phyloP scores from a whole-genome alignment of 2,797 vertebrate species.

The Tiaroga cobitis region DNA sequence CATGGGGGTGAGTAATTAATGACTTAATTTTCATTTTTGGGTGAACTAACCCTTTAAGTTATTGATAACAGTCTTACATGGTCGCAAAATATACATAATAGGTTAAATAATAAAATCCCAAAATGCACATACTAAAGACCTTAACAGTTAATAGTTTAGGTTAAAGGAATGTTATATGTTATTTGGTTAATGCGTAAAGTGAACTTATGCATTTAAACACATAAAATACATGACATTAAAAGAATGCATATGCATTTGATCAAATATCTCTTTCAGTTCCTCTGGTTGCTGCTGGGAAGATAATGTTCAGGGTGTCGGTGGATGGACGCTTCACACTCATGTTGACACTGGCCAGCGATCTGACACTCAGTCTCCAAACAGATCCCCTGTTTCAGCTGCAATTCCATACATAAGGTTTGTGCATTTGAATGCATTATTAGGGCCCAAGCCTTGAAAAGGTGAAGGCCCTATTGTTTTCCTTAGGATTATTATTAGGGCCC shows the following conservation, averaged over 20 bases:
- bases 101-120: neutral
- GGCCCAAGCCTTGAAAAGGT: too few species aligned
- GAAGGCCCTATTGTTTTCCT: too few species aligned
- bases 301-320: conserved; percentile 32
- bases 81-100: neutral
- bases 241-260: neutral
- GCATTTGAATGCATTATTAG: neutral
- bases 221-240: neutral
- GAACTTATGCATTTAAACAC: neutral
- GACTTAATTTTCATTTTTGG: too few species aligned
- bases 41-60: too few species aligned
- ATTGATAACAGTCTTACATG: neutral
- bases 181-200: neutral
- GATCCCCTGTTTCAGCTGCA: conserved; percentile 49
- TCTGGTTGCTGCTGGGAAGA: conserved; percentile 51
- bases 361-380: conserved; percentile 41
- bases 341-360: conserved; percentile 42
- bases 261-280: conserved; percentile 20
- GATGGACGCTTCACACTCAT: conserved; percentile 18
- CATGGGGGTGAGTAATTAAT: too few species aligned
- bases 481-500: too few species aligned
- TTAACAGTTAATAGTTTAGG: neutral
- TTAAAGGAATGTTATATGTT: neutral
- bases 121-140: neutral
- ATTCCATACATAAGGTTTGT: conserved; percentile 44